Conservation (phyloP, 2,113 vertebrate species). For the Caretta caretta region DNA sequence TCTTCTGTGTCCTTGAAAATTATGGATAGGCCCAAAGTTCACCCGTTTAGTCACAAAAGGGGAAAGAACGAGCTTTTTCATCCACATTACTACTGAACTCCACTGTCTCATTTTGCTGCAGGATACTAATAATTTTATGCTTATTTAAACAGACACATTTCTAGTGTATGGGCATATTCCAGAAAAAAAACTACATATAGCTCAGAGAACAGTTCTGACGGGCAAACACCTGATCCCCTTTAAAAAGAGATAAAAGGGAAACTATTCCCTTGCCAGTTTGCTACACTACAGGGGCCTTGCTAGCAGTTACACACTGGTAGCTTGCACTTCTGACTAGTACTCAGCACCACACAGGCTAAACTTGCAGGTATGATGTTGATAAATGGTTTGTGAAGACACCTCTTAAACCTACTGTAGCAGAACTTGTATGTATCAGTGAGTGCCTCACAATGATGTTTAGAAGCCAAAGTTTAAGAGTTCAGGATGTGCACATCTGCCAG, state of each 20-base stretch:
- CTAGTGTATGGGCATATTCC: slow-evolving; percentile 80
- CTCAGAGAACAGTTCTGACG: slow-evolving; percentile 77
- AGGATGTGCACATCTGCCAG: neutral
- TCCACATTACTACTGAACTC: slow-evolving; percentile 53
- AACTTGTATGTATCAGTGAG: neutral
- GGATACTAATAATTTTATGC: slow-evolving; percentile 80
- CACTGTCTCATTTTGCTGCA: slow-evolving; percentile 79
- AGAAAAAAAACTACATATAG: slow-evolving; percentile 58
- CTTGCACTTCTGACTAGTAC: neutral
- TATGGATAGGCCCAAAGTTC: slow-evolving; percentile 45
- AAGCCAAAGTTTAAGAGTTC: neutral
- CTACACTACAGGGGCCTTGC: slow-evolving; percentile 28
- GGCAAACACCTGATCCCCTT: slow-evolving; percentile 88
- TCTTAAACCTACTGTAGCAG: neutral
- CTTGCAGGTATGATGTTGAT: neutral
- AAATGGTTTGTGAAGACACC: neutral
- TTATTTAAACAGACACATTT: slow-evolving; percentile 87
- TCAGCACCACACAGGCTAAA: neutral
- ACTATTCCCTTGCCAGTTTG: slow-evolving; percentile 33
- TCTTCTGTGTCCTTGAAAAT: slow-evolving; percentile 55
- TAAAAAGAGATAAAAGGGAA: slow-evolving; percentile 78
- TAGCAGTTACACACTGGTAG: neutral
- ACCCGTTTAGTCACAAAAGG: slow-evolving; percentile 48
- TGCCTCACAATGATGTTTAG: neutral
- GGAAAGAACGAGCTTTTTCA: slow-evolving; percentile 45